These are phyloP conservation scores for Antheraea yamamai DNA, from an alignment of 2,888 invertebrate species.

Conservation along the genomic window DNA sequence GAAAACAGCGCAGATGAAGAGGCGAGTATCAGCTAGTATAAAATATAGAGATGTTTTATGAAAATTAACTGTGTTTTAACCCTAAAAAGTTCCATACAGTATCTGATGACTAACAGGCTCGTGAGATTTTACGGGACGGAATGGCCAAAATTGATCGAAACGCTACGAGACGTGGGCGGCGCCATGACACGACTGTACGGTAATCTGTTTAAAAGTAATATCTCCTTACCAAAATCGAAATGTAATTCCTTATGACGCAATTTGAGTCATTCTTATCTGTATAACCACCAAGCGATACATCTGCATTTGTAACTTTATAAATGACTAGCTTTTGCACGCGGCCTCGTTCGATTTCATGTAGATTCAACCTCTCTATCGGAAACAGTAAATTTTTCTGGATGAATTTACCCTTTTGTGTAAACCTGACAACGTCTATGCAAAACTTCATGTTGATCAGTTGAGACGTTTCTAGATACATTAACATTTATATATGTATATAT, in stretches of 20 bases:
- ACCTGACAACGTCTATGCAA: too few relatives aligned
- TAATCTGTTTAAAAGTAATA: constrained; percentile 4
- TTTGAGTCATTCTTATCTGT: not conserved
- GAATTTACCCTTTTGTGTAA: too few relatives aligned
- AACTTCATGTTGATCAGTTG: too few relatives aligned
- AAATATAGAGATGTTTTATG: too few relatives aligned
- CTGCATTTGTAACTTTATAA: not conserved
- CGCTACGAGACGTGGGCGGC: not conserved
- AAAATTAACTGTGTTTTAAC: not conserved
- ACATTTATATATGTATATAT: too few relatives aligned
- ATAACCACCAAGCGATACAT: not conserved
- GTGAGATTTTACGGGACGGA: not conserved
- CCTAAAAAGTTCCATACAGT: not conserved
- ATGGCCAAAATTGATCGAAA: not conserved
- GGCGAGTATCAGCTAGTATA: too few relatives aligned
- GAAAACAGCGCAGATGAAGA: too few relatives aligned
- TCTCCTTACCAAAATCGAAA: not conserved
- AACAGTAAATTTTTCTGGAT: too few relatives aligned
- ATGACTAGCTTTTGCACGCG: not conserved
- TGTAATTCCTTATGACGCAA: not conserved
- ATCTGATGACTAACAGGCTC: not conserved
- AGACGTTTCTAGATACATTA: too few relatives aligned
- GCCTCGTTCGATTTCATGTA: not conserved
- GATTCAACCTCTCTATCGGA: too few relatives aligned
- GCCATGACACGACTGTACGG: not conserved